Conservation (phyloP, 2,113 vertebrate genomes). For the Planiliza haematocheilus region DNA sequence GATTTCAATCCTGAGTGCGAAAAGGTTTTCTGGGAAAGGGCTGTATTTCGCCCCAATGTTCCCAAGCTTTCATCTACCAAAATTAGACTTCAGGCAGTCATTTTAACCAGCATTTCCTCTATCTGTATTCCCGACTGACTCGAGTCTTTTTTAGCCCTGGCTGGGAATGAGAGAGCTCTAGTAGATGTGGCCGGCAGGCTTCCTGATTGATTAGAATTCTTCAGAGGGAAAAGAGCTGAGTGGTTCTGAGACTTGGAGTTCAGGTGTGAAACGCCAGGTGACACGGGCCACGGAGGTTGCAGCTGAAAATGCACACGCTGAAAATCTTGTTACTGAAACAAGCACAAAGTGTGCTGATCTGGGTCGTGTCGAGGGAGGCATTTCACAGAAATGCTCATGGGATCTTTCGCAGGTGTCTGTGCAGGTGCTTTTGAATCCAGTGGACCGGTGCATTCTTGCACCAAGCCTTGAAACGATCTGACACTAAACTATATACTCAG, state of each 20-base stretch:
- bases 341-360: conserved; percentile 64
- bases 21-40: conserved; percentile 27
- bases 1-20: conserved; percentile 30
- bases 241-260: conserved; percentile 46
- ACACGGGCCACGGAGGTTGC: conserved; percentile 39
- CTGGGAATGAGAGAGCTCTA: conserved; percentile 64
- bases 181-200: conserved; percentile 58
- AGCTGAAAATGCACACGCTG: conserved; percentile 52
- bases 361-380: conserved; percentile 51
- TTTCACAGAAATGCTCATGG: conserved; percentile 50
- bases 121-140: conserved; percentile 52
- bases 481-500: conserved; percentile 8
- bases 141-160: conserved; percentile 50
- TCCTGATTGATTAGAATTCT: conserved; percentile 77
- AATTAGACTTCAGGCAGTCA: conserved; percentile 62
- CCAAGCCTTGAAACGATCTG: conserved; percentile 28
- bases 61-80: conserved; percentile 58
- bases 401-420: conserved; percentile 65
- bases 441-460: conserved; percentile 27
- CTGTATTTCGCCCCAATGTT: conserved; percentile 48
- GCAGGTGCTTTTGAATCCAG: conserved; percentile 63
- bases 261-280: conserved; percentile 63
- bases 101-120: conserved; percentile 63
- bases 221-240: conserved; percentile 62
- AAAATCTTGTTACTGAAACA: conserved; percentile 54